Percentiles rank a stretch among this genome's conserved stretches.
Evolutionary conservation across 2,888 invertebrate species (phyloP).

Genomic region (Carabus problematicus): DNA sequence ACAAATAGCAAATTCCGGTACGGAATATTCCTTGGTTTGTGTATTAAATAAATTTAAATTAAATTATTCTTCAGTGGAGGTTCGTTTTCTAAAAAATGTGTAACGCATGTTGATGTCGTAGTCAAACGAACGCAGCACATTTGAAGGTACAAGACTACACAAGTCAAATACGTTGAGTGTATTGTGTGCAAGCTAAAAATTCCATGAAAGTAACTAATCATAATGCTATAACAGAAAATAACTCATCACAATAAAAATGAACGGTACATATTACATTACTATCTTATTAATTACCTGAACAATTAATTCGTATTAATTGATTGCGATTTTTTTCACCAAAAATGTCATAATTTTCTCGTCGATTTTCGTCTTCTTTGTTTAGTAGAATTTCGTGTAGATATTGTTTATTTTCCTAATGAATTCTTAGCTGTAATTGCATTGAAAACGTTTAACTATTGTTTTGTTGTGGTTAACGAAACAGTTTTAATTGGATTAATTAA

Average conservation of each 20-base stretch:
- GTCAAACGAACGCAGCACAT: background rate
- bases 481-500: no score
- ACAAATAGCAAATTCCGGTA: no score
- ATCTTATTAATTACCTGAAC: background rate
- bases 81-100: no score
- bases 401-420: background rate
- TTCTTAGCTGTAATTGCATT: background rate
- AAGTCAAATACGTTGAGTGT: background rate
- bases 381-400: conserved; percentile 3
- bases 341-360: conserved; percentile 5
- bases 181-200: conserved; percentile 24
- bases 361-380: conserved; percentile 23
- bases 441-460: no score
- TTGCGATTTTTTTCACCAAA: background rate
- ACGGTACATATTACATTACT: conserved; percentile 31
- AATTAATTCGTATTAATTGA: background rate
- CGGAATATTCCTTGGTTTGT: no score
- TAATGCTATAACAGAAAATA: conserved; percentile 36
- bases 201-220: conserved; percentile 39
- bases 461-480: no score
- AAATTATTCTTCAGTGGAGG: no score
- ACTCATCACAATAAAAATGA: conserved; percentile 29
- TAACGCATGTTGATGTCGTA: no score
- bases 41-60: no score
- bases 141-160: conserved; percentile 8